phyloP scores from a whole-genome alignment of 2,113 vertebrate genomes.

The Gracilinanus agilis region DNA sequence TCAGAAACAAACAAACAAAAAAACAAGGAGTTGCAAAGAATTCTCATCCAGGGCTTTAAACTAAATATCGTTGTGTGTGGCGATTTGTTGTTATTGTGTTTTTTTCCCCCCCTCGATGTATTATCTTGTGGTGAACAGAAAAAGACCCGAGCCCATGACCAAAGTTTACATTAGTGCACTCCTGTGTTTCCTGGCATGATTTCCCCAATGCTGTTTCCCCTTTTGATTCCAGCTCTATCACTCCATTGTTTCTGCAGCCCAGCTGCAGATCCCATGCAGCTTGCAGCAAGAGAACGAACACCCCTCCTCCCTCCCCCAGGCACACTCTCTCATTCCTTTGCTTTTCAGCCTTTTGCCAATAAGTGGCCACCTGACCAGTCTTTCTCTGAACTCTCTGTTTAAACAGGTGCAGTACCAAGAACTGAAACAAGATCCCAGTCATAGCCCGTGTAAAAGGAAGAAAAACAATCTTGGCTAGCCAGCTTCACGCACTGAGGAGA shows the following conservation, averaged over 20 bases:
- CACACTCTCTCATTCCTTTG: constrained; percentile 78
- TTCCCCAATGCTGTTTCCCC: constrained; percentile 76
- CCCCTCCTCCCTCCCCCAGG: constrained; percentile 48
- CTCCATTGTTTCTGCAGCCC: constrained; percentile 82
- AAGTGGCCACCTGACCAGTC: constrained; percentile 84
- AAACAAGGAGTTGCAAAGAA: not conserved
- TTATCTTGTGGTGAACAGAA: not conserved
- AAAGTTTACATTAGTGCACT: not conserved
- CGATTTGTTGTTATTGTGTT: constrained; percentile 45
- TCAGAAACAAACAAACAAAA: constrained; percentile 15
- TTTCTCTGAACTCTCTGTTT: constrained; percentile 90
- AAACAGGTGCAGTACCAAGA: constrained; percentile 99
- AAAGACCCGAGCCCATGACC: constrained; percentile 8
- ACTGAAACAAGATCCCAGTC: constrained; percentile 95
- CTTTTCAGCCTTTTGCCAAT: constrained; percentile 83
- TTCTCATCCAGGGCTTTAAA: not conserved
- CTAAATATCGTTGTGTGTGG: not conserved
- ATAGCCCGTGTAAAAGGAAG: constrained; percentile 98
- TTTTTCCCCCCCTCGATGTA: not conserved
- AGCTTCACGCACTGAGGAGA: constrained; percentile 82
- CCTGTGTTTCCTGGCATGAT: constrained; percentile 63
- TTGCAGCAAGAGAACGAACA: constrained; percentile 67
- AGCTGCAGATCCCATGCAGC: constrained; percentile 79
- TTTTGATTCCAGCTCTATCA: constrained; percentile 51
- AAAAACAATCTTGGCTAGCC: constrained; percentile 96